Percentiles rank a stretch among this genome's conserved stretches.
Evolutionary conservation across 2,113 vertebrate genomes (phyloP).

Genomic region (Petaurus breviceps): DNA sequence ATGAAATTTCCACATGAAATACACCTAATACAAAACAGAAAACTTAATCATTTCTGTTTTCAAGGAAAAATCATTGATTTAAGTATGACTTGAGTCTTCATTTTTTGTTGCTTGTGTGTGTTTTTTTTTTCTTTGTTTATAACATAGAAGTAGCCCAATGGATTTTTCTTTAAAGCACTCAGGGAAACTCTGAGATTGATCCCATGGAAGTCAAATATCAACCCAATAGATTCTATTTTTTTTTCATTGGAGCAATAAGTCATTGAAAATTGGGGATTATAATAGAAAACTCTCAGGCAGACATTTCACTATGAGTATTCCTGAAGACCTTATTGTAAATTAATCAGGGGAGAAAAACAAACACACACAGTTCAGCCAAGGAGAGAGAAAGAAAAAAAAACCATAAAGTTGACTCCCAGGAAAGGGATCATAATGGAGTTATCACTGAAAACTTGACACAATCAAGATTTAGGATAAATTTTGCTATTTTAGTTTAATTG

Average conservation of each 20-base stretch:
- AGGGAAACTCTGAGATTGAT: slow-evolving; percentile 1
- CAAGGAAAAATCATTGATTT: neutral
- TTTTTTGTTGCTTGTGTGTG: neutral
- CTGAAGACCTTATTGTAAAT: neutral
- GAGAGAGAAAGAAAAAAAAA: neutral
- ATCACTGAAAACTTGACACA: neutral
- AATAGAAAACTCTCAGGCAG: slow-evolving; percentile 54
- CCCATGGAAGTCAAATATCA: neutral
- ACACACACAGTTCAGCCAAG: neutral
- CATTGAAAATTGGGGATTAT: slow-evolving; percentile 6
- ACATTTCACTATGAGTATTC: neutral
- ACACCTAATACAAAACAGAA: neutral
- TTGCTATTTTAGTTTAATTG: neutral
- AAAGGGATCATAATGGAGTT: neutral
- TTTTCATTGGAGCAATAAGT: neutral
- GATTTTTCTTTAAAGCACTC: slow-evolving; percentile 34
- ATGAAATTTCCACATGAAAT: neutral
- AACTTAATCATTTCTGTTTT: neutral
- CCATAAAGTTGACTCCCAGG: neutral
- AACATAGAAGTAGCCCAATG: neutral
- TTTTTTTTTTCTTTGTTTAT: neutral
- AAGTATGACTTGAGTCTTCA: neutral
- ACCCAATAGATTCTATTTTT: slow-evolving; percentile 13
- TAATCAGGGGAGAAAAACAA: neutral
- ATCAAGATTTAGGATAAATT: neutral